A percentile compares a stretch with the other conserved stretches of the same genome.
These are phyloP conservation scores for Adelognathus sp. DNA, from an alignment of 2,888 invertebrate species.

Conservation along the genomic window DNA sequence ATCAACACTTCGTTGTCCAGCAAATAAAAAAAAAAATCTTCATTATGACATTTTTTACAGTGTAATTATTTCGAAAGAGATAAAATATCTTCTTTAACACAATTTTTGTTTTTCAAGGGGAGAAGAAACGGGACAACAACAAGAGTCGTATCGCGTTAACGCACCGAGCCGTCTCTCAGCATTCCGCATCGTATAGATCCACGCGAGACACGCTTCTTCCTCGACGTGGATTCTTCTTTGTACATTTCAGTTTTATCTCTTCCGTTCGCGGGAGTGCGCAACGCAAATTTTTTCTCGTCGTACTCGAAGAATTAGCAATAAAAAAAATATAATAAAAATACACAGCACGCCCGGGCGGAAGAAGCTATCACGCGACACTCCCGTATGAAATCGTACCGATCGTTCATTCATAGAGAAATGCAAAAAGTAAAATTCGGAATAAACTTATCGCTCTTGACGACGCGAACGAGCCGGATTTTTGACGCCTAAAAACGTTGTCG, in stretches of 20 bases:
- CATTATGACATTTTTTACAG: too few relatives aligned
- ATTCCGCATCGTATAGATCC: neutral
- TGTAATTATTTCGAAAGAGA: neutral
- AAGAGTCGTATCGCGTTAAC: neutral
- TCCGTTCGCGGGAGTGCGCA: neutral
- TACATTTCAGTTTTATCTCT: neutral
- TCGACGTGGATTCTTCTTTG: neutral
- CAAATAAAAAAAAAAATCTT: too few relatives aligned
- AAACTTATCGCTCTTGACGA: constrained; percentile 13
- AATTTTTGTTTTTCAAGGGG: neutral
- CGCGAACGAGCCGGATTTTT: constrained; percentile 69
- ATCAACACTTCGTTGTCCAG: too few relatives aligned
- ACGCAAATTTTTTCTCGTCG: neutral
- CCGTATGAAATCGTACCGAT: neutral
- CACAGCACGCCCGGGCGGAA: neutral
- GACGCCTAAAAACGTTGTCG: constrained; percentile 73
- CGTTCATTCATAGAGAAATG: too few relatives aligned
- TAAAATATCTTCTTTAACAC: neutral
- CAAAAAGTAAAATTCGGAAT: neutral
- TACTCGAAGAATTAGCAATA: neutral
- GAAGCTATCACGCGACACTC: neutral
- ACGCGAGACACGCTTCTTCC: neutral
- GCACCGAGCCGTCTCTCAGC: neutral
- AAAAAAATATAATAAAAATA: too few relatives aligned
- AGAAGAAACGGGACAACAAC: neutral